Percentiles rank a stretch among this genome's conserved stretches.
These are phyloP conservation scores for Chaetops frenatus DNA, from an alignment of 2,113 vertebrate genomes.

Conservation along the genomic window DNA sequence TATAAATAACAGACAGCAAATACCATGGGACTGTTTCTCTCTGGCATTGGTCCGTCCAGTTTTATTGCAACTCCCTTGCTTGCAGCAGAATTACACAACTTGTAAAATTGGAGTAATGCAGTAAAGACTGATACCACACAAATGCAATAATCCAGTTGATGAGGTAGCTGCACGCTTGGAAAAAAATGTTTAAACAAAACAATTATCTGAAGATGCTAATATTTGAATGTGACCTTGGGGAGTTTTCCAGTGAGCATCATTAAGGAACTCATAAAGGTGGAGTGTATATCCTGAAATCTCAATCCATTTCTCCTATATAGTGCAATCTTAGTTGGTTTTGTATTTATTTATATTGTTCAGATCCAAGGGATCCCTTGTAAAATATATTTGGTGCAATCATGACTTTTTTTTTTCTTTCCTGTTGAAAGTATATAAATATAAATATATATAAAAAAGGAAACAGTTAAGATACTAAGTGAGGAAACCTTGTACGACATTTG, in stretches of 20 bases:
- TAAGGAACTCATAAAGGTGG: slow-evolving; percentile 43
- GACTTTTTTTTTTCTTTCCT: slow-evolving; percentile 61
- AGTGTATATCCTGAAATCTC: slow-evolving; percentile 59
- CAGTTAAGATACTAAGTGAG: slow-evolving; percentile 46
- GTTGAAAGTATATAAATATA: slow-evolving; percentile 69
- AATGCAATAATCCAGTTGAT: slow-evolving; percentile 44
- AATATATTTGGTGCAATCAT: slow-evolving; percentile 76
- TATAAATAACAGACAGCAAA: slow-evolving; percentile 1
- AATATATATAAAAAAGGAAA: slow-evolving; percentile 70
- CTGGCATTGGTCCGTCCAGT: slow-evolving; percentile 8
- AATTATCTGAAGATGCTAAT: slow-evolving; percentile 33
- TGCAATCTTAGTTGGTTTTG: slow-evolving; percentile 78
- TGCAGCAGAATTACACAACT: slow-evolving; percentile 34
- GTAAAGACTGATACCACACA: slow-evolving; percentile 1
- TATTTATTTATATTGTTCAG: slow-evolving; percentile 83
- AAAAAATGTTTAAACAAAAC: slow-evolving; percentile 17
- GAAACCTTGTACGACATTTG: slow-evolving; percentile 49
- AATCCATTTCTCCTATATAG: slow-evolving; percentile 71
- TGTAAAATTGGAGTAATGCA: slow-evolving; percentile 32
- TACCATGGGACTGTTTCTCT: background rate
- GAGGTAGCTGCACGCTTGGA: slow-evolving; percentile 7
- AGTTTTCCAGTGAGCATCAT: slow-evolving; percentile 31
- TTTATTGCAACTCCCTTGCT: slow-evolving; percentile 37
- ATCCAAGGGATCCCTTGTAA: slow-evolving; percentile 80
- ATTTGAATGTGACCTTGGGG: slow-evolving; percentile 22